phyloP scores from a whole-genome alignment of 2,888 invertebrate genomes.

The Himalopsyche kuldschensis region DNA sequence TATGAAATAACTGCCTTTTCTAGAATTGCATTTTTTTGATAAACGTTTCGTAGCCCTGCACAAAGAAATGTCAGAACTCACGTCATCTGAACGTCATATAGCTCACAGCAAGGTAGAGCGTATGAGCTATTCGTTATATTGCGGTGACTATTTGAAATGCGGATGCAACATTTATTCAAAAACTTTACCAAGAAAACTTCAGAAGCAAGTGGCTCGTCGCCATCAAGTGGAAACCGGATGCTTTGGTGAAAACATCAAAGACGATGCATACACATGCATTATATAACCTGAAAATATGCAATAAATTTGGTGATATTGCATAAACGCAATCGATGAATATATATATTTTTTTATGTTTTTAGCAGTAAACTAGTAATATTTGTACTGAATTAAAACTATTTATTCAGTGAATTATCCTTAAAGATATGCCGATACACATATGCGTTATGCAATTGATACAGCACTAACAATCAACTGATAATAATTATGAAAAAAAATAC shows the following conservation, averaged over 20 bases:
- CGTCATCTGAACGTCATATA: background rate
- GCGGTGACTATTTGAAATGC: slow-evolving; percentile 1
- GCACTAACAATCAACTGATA: no score
- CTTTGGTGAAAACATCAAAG: background rate
- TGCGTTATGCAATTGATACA: no score
- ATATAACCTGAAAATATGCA: no score
- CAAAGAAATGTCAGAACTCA: background rate
- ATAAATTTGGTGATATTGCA: no score
- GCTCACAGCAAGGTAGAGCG: background rate
- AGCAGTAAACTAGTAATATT: no score
- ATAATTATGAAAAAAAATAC: no score
- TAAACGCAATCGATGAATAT: no score
- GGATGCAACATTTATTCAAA: slow-evolving; percentile 13
- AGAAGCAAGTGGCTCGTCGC: background rate
- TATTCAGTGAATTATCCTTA: no score
- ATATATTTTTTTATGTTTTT: no score
- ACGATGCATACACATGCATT: background rate
- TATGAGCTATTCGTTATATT: background rate
- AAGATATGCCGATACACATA: no score
- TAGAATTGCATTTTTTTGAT: background rate
- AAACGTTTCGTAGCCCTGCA: background rate
- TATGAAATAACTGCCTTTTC: no score
- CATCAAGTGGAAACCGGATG: background rate
- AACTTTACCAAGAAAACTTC: background rate
- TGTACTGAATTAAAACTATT: no score